phyloP scores from a whole-genome alignment of 2,888 invertebrate species.

The Argynnis bischoffii region DNA sequence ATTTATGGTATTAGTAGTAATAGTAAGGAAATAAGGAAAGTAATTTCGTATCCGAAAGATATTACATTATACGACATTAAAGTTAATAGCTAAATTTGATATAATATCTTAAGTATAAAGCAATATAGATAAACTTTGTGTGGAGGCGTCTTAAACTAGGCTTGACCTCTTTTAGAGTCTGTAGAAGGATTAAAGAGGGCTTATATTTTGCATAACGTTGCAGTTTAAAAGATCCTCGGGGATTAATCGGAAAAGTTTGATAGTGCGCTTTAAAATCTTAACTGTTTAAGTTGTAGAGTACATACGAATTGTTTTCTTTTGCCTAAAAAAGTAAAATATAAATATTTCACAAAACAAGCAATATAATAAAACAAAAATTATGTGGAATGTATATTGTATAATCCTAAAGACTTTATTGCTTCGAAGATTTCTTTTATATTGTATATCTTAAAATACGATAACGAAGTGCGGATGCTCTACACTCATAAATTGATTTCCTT shows the following conservation, averaged over 20 bases:
- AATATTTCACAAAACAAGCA: not conserved
- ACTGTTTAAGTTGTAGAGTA: not conserved
- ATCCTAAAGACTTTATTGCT: too few species aligned
- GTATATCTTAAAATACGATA: conserved; percentile 14
- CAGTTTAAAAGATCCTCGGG: conserved; percentile 34
- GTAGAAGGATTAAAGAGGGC: conserved; percentile 34
- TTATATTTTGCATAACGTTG: conserved; percentile 37
- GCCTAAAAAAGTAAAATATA: not conserved
- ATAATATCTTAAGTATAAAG: conserved; percentile 8
- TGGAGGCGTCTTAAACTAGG: conserved; percentile 28
- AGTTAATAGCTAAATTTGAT: conserved; percentile 1
- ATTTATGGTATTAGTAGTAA: too few species aligned
- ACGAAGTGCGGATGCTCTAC: conserved; percentile 12
- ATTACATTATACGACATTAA: not conserved
- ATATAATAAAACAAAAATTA: not conserved
- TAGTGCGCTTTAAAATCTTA: conserved; percentile 24
- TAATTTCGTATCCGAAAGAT: too few species aligned
- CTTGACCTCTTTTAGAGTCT: conserved; percentile 34
- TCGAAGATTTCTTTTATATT: too few species aligned
- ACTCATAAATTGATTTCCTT: conserved; percentile 25
- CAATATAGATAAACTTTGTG: conserved; percentile 22
- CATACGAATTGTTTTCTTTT: too few species aligned
- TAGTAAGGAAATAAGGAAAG: too few species aligned
- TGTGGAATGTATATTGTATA: too few species aligned
- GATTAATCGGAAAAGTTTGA: conserved; percentile 35